Evolutionary conservation across 1,140 invertebrate species (phyloP), one percentile per base, ranked within the genome.

Genomic region (Dendrolimus punctatus): DNA sequence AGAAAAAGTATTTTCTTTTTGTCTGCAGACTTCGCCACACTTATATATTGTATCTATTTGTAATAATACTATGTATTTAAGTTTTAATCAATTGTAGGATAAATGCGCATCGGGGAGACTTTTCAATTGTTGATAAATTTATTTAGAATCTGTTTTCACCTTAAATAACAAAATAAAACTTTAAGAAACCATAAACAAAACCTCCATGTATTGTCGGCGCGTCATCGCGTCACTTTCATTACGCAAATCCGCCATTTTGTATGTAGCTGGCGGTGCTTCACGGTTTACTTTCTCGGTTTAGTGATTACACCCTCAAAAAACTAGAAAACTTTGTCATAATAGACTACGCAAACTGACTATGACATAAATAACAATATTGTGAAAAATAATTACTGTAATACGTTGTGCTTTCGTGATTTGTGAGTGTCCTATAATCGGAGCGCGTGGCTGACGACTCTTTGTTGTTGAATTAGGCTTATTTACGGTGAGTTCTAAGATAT

Each of bases 221-320:
- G 80, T 83, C 80, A 81, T 79, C 83, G 85, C 85, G 83, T 87
- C 85, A 86, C 80, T 85, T 82, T 79, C 78, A 66, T 78, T 80
- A 80, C 79, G 72, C 75, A 74, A 78, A 85, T 86, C 83, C 85
- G 83, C 85, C 85, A 87, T 87, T 87, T 87, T 86, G 85, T 85
- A 86, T 77, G 83, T 80, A 76, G 83, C 82, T 83, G 78, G 85
- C 81, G 83, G 85, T 80, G 76, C 76, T 82, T 80, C 68, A 71
- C 68, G 80, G 71, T 77, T 77, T 69, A 78, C 73, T 84, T 79
- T 78, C 67, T 73, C 73, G 68, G 77, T 73, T 74, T 62, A 76
- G 80, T 85, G 82, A 75, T 75, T 78, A 71, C 71, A 69, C 61
- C 73, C 64, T 76, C 68, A 68, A 83, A 73, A 78, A 84, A 73